Evolutionary conservation across 2,113 vertebrate species (phyloP), one percentile per base, ranked within the genome.

Genomic region (Pygoscelis antarcticus): DNA sequence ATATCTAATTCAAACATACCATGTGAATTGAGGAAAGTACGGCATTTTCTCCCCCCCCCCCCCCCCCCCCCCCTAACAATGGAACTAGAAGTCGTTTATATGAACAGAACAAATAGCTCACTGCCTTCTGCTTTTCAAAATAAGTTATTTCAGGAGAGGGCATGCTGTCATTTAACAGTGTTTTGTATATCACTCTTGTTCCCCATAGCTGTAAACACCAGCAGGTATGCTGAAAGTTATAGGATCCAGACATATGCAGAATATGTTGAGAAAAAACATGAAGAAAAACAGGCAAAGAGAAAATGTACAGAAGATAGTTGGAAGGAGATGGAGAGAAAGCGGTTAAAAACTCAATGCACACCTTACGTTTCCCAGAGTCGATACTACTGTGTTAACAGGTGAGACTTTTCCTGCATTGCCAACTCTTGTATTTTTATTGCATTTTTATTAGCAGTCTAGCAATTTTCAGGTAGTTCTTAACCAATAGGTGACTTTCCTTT

Each of bases 171-270:
- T 82, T 61, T 32, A 44, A 61, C 61, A 65, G 51, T 80, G 54
- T 58, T 88, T 76, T 90, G 16, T 82, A 4, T 77, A 13, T 86
- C 29, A 13, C 69, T 79, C 40, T 91, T 86, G 76, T 97, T 92
- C 68, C 66, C 84, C 23, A 6, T 81, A 99, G 99, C 99, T 60
- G 98, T 99, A 92, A 99, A 99, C 98, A 99, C 99, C 96, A 99
- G 99, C 97, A 99, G 98, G 93, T 99, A 99, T 6, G 99, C 99
- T 42, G 99, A 99, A 98, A 99, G 99, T 87, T 99, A 99, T 87
- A 98, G 98, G 93, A 99, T 99, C 98, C 99, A 99, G 98, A 99
- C 99, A 4, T 99, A 99, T 13, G 99, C 99, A 7, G 99, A 99
- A 36, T 99, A 99, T 92, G 85, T 99, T 91, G 98, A 99, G 85